Evolutionary conservation across 2,888 invertebrate genomes (phyloP).

Genomic region (Sarcophaga carnaria): DNA sequence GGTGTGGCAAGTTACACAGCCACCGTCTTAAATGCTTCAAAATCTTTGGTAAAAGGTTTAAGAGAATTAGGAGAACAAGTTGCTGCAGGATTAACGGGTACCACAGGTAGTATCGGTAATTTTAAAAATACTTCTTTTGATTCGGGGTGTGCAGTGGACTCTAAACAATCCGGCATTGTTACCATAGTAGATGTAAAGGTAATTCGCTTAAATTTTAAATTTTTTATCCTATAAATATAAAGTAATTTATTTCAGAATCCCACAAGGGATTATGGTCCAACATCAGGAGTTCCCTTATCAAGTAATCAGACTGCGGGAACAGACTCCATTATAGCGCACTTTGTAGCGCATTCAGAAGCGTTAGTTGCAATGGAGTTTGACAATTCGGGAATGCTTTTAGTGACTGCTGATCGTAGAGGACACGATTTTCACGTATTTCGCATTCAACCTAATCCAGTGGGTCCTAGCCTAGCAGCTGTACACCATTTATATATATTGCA

Average conservation of each 20-base stretch:
- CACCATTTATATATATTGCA: slow-evolving; percentile 98
- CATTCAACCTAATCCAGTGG: slow-evolving; percentile 95
- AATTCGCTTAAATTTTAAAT: slow-evolving; percentile 11
- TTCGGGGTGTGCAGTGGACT: slow-evolving; percentile 82
- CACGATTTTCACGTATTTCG: slow-evolving; percentile 98
- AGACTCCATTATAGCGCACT: slow-evolving; percentile 92
- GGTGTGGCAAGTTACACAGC: slow-evolving; percentile 95
- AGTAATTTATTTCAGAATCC: slow-evolving; percentile 74
- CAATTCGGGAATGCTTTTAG: slow-evolving; percentile 92
- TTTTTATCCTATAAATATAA: background rate
- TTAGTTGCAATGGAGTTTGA: slow-evolving; percentile 95
- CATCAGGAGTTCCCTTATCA: slow-evolving; percentile 78
- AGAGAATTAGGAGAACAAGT: slow-evolving; percentile 95
- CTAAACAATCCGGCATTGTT: slow-evolving; percentile 93
- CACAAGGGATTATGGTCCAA: slow-evolving; percentile 80
- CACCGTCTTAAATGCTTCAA: slow-evolving; percentile 96
- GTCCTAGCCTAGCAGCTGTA: slow-evolving; percentile 92
- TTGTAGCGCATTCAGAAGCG: slow-evolving; percentile 93
- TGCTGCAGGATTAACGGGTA: slow-evolving; percentile 93
- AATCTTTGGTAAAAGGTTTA: slow-evolving; percentile 94
- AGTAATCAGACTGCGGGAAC: slow-evolving; percentile 81
- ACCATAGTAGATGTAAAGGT: slow-evolving; percentile 94
- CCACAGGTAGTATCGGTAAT: slow-evolving; percentile 80
- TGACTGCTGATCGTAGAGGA: slow-evolving; percentile 95
- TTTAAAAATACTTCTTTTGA: slow-evolving; percentile 83